Conservation (phyloP, 2,888 invertebrate genomes). For the Metacarcinus magister region DNA sequence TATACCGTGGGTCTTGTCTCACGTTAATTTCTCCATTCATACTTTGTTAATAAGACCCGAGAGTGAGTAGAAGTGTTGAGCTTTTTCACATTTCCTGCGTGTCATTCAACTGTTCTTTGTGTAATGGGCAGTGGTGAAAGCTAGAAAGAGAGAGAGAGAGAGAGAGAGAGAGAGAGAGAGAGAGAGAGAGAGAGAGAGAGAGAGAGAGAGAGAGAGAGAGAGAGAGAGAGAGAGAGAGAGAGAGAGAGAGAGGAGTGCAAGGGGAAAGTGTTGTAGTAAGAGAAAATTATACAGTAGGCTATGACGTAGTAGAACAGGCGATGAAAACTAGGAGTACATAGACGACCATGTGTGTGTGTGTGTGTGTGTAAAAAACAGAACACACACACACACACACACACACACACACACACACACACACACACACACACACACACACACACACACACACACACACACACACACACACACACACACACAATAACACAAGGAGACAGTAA, state of each 20-base stretch:
- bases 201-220: slow-evolving; percentile 33
- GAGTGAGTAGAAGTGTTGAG: neutral
- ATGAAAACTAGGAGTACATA: neutral
- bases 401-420: too few species aligned
- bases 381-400: too few species aligned
- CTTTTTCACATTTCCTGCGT: neutral
- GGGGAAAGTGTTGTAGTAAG: slow-evolving; percentile 4
- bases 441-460: too few species aligned
- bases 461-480: too few species aligned
- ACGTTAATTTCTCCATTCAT: neutral
- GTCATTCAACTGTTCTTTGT: too few species aligned
- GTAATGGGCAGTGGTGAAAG: too few species aligned
- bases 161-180: neutral
- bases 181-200: neutral
- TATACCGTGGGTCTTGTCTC: neutral
- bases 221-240: slow-evolving; percentile 18
- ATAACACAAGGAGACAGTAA: neutral
- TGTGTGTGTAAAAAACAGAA: neutral
- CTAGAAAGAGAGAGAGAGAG: neutral
- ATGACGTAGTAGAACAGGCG: neutral
- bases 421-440: too few species aligned
- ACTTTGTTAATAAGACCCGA: neutral
- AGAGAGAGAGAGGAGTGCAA: neutral
- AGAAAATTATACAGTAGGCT: neutral
- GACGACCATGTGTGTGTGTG: neutral